Base-by-base conservation (phyloP, 64 coral and sea anemone species). In the Montipora foliosa region DNA sequence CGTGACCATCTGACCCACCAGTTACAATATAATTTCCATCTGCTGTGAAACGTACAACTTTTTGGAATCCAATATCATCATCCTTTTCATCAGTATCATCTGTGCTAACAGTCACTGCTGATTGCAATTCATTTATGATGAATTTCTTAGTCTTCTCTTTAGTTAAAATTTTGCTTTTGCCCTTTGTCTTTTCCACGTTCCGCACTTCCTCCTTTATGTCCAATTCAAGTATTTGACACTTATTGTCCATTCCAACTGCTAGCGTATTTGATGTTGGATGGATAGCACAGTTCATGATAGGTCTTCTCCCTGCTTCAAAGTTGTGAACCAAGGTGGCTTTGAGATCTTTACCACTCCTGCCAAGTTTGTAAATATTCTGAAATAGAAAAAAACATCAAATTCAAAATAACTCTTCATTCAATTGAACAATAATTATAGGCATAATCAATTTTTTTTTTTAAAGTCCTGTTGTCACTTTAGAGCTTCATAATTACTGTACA, bases 201-300 rank as follows among this genome's bases (percentile, higher is more conserved):
- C 52, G 46, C 44, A 92, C 72, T 95, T 97, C 96, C 75, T 95
- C 96, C 9, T 96, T 99, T 8, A 88, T 49, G 52, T 89, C 92
- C 22, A 96, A 12, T 83, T 96, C 92, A 22, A 99, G 64, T 25
- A 99, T 67, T 9, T 99, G 98, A 77, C 98, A 99, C 87, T 99
- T 96, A 91, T 99, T 99, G 11, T 99, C 98, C 95, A 96, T 95
- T 52, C 98, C 98, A 80, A 96, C 92, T 44, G 98, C 98, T 1
- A 99, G 11, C 37, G 71, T 68, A 68, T 97, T 97, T 79, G 83
- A 80, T 15, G 64, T 78, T 20, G 98, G 98, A 70, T 99, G 89
- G 68, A 99, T 77, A 49, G 98, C 92, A 83, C 98, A 96, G 59
- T 99, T 99, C 98, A 99, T 99, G 10, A 99, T 94, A 10, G 98